phyloP scores from a whole-genome alignment of 2,888 invertebrate species.

The Apamea sordens region DNA sequence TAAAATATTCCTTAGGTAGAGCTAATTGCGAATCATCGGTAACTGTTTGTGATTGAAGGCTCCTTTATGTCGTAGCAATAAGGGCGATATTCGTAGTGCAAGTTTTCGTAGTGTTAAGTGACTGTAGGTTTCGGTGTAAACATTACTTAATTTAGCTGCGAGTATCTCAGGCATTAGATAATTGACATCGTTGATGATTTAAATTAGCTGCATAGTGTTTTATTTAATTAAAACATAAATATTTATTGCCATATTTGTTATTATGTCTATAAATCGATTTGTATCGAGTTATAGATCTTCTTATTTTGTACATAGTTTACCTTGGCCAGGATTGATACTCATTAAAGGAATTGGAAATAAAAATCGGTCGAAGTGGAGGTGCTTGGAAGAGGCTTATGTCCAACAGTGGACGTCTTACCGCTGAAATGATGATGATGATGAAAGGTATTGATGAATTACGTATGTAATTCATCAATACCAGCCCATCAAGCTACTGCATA shows the following conservation, averaged over 20 bases:
- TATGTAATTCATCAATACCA: no score
- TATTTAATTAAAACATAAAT: constrained; percentile 33
- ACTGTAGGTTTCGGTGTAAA: constrained; percentile 14
- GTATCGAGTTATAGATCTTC: background rate
- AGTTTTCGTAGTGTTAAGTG: background rate
- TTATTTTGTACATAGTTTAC: background rate
- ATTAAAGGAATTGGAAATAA: background rate
- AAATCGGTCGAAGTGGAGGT: no score
- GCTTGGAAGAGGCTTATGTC: no score
- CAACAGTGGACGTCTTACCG: no score
- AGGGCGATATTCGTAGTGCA: background rate
- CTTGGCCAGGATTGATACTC: background rate
- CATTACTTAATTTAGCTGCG: constrained; percentile 45
- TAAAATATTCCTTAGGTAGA: constrained; percentile 36
- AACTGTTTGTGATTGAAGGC: background rate
- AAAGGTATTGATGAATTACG: background rate
- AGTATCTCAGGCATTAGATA: constrained; percentile 15
- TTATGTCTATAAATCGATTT: constrained; percentile 15
- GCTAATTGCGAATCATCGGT: background rate
- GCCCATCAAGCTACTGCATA: no score
- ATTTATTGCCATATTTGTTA: constrained; percentile 37
- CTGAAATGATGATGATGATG: no score
- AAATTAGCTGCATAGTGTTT: constrained; percentile 8
- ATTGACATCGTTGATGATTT: constrained; percentile 34
- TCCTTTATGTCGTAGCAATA: background rate